Evolutionary conservation across 2,797 vertebrate species (phyloP), one percentile per base, ranked within the genome.

Genomic region (Mionectes olivaceus): DNA sequence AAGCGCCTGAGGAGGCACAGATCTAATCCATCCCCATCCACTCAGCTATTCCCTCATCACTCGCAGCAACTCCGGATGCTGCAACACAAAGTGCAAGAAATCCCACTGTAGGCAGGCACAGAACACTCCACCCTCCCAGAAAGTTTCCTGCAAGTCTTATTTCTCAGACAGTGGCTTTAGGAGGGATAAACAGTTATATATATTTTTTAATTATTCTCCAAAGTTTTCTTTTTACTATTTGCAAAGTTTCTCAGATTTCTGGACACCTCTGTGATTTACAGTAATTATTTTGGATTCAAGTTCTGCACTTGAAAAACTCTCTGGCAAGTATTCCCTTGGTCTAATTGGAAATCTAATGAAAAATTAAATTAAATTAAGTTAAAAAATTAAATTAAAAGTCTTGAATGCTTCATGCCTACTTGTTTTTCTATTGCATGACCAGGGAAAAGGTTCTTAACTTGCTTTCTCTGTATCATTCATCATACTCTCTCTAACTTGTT

Each of bases 1-100:
- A 91, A 85, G 84, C 60, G 85, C 80, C 81, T 74, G 49, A 93
- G 91, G 13, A 87, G 90, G 70, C 81, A 19, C 4, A 46, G 83
- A 50, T 59, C 85, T 89, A 93, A 92, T 61, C 94, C 96, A 44
- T 35, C 81, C 11, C 46, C 90, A 93, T 55, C 77, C 86, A 43
- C 86, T 92, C 53, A 93, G 91, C 89, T 70, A 13, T 84, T 80
- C 87, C 84, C 91, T 87, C 93, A 92, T 77, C 84, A 46, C 47
- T n/a, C 63, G 56, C 81, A 73, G 78, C 3, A 87, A 55, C 2
- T 41, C 63, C 95, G 94, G 91, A 60, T 94, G 94, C 95, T 87
- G 70, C 94, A 65, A 30, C 81, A 83, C 17, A 37, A 83, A 85
- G 75, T 30, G 71, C 94, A 89, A 88, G 90, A 81, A 96, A 92